Base-by-base conservation (phyloP, 2,888 invertebrate genomes). In the Phoenoteleia sp. region DNA sequence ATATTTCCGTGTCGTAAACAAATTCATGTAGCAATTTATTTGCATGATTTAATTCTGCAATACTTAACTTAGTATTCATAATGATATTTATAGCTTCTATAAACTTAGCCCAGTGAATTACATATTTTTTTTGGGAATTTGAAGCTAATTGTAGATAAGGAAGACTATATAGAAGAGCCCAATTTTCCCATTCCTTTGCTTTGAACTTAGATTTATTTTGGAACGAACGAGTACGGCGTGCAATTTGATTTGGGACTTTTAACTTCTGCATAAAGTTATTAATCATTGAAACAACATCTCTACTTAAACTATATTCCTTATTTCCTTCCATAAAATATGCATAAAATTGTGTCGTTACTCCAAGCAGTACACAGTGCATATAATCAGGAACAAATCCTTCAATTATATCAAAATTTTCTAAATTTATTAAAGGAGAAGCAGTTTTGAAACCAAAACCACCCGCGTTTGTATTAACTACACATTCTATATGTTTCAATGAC, bases 341-440 rank as follows among this genome's bases (percentile, higher is more conserved):
- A 33, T 69, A 52, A 64, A 64, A 75, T 67, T 76, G 60, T 25
- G 36, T 72, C 0, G n/a, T 69, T 0, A 76, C 52, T 11, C 80
- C 80, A 21, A 77, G 42, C 33, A n/a, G 13, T 5, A 71, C 17
- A 36, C 36, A 64, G 23, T 85, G 81, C 85, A 85, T 81, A 13
- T 25, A 45, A 64, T 85, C 81, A 0, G 75, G 79, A 3, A 71
- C 69, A 39, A 81, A 85, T 15, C 75, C 56, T 4, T 21, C 6
- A 27, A 85, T 75, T 9, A 84, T 60, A 64, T 84, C 64, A 45
- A 84, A n/a, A n/a, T n/a, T n/a, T n/a, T n/a, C n/a, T n/a, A n/a
- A n/a, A n/a, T n/a, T n/a, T n/a, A n/a, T n/a, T n/a, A n/a, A n/a
- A n/a, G n/a, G n/a, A n/a, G n/a, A n/a, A n/a, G n/a, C n/a, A n/a